Percentiles rank a stretch among this genome's conserved stretches.
Conservation (phyloP, 1,140 invertebrate species). For the Adelges cooleyi region DNA sequence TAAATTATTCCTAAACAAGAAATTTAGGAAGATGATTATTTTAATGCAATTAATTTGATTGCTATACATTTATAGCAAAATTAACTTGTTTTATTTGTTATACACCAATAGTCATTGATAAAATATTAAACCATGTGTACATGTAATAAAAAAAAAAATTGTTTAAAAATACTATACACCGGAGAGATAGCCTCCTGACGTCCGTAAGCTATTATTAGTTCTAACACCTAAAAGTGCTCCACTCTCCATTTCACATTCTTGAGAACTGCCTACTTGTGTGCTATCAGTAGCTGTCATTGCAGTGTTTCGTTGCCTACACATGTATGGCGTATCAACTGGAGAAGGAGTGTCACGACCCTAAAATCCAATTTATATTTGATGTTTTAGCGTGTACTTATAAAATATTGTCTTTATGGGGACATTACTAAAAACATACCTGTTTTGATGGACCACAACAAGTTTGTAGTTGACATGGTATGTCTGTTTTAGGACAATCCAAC, state of each 20-base stretch:
- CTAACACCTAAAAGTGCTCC: constrained; percentile 42
- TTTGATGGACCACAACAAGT: constrained; percentile 68
- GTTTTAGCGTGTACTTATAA: background rate
- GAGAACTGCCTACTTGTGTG: constrained; percentile 39
- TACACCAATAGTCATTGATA: no score
- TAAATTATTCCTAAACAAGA: no score
- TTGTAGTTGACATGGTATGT: constrained; percentile 66
- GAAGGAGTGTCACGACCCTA: constrained; percentile 62
- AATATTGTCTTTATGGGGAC: background rate
- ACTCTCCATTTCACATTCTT: constrained; percentile 48
- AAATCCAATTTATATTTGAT: constrained; percentile 12
- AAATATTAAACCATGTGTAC: constrained; percentile 6
- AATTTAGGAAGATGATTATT: no score
- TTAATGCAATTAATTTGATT: no score
- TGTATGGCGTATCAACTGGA: constrained; percentile 60
- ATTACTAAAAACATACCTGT: constrained; percentile 46
- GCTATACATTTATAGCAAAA: no score
- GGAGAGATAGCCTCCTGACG: constrained; percentile 2
- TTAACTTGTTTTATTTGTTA: no score
- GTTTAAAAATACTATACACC: constrained; percentile 13
- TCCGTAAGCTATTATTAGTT: background rate
- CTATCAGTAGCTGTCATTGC: constrained; percentile 33
- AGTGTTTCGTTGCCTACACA: constrained; percentile 60
- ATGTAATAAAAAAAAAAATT: background rate
- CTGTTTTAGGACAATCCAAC: constrained; percentile 72